A percentile compares a stretch with the other conserved stretches of the same genome.
phyloP scores from a whole-genome alignment of 2,888 invertebrate species.

The Pseudococcus viburni region DNA sequence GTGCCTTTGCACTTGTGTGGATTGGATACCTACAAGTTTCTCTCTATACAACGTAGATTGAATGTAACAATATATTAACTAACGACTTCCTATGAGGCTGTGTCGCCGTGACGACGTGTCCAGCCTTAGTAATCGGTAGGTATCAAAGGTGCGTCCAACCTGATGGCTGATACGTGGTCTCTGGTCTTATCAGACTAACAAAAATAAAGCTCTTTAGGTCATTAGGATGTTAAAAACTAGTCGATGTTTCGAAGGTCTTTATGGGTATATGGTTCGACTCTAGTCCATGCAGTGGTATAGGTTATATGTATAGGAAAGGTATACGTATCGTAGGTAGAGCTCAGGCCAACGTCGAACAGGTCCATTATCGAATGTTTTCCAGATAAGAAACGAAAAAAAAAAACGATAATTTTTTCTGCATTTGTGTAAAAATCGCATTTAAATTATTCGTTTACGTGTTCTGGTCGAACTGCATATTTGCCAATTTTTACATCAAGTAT shows the following conservation, averaged over 20 bases:
- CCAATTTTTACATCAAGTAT: no score
- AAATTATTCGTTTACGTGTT: no score
- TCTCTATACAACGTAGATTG: not conserved
- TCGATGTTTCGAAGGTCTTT: not conserved
- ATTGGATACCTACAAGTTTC: not conserved
- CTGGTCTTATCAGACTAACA: not conserved
- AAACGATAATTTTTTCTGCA: not conserved
- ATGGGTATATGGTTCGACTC: not conserved
- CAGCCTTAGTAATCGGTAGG: not conserved
- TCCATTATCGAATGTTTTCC: not conserved
- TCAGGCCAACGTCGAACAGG: not conserved
- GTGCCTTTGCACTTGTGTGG: not conserved
- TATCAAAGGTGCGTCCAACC: constrained; percentile 1
- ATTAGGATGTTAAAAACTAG: not conserved
- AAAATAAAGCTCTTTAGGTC: not conserved
- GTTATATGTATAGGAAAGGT: no score
- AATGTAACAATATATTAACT: constrained; percentile 26
- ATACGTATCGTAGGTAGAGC: no score
- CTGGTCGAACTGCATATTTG: no score
- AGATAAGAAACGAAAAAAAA: not conserved
- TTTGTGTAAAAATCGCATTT: not conserved
- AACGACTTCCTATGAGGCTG: constrained; percentile 33
- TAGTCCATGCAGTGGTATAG: no score
- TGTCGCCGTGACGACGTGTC: constrained; percentile 35
- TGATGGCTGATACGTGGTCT: not conserved